phyloP scores from a whole-genome alignment of 2,113 vertebrate species.

The Penelope pileata region DNA sequence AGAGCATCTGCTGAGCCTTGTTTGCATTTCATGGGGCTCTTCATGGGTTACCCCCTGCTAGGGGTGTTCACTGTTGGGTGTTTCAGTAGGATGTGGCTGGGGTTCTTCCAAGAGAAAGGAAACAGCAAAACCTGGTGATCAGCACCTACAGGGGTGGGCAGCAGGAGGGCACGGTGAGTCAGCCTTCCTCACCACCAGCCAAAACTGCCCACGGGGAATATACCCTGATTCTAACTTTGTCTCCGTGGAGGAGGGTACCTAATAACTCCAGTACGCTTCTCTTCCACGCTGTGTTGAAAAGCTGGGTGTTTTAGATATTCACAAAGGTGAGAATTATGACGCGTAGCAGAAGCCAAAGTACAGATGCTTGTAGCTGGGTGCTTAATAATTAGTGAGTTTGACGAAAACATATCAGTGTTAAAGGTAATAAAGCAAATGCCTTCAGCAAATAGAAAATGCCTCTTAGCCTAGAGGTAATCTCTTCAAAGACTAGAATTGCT shows the following conservation, averaged over 20 bases:
- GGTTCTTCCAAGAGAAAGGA: background rate
- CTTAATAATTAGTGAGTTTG: slow-evolving; percentile 43
- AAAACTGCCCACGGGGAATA: background rate
- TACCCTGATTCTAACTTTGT: background rate
- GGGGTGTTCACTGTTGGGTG: rapidly evolving
- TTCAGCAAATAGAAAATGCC: slow-evolving; percentile 1
- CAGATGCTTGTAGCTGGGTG: slow-evolving; percentile 14
- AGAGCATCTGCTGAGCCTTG: background rate
- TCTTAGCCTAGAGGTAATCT: background rate
- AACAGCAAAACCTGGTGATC: background rate
- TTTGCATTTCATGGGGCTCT: background rate
- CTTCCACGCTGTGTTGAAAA: background rate
- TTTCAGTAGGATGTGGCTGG: background rate
- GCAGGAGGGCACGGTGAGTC: background rate
- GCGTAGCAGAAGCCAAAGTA: slow-evolving; percentile 45
- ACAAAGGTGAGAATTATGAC: background rate
- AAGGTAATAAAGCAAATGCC: slow-evolving; percentile 22
- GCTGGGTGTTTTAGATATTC: background rate
- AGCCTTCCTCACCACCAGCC: background rate
- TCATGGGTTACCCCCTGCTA: background rate
- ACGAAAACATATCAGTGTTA: background rate
- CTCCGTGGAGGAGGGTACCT: background rate
- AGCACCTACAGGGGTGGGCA: background rate
- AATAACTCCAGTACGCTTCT: background rate
- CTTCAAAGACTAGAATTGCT: background rate